Base-by-base conservation (phyloP, 2,888 invertebrate species). In the Seladonia tumulorum region DNA sequence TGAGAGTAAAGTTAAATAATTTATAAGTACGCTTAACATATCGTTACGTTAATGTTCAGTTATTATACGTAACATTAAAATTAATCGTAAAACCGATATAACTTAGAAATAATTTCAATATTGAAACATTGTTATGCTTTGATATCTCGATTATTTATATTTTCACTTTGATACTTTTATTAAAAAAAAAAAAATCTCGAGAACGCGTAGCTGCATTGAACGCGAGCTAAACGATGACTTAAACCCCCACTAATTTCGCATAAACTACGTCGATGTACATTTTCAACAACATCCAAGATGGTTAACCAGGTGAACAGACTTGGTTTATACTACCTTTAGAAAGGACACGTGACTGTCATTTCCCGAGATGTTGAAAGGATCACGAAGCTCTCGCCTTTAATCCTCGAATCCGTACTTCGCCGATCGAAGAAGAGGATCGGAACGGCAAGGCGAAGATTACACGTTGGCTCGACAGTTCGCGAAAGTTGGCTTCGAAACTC, bases 401-500 rank as follows among this genome's bases (percentile, higher is more conserved):
- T 86, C 85, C 83, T 45, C 77, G 76, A 71, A 83, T 79, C 74
- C 77, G 60, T 75, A 76, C 66, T 35, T 73, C 45, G 47, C 25
- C 53, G 74, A 83, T 86, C 83, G 83, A 42, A 66, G 68, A 70
- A 72, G 63, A 45, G 16, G 49, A 57, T 60, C 60, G 66, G 35
- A 73, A 73, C 39, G 57, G 74, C 76, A 70, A 39, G 60, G 47
- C 60, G 60, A 81, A 85, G 84, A 86, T 84, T 86, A 81, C 81
- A 74, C 86, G 81, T 66, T 84, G 81, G 49, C 78, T 72, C 81
- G 78, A 84, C 75, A 75, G 78, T 76, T 84, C 60, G 66, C 66
- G 39, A 72, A 84, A 81, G 68, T 84, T 84, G 49, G 71, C 79
- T 86, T 79, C 76, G 75, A 86, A 84, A 86, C 84, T 86, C 72